Evolutionary conservation across 2,113 vertebrate genomes (phyloP).

Genomic region (Cepphus grylle): DNA sequence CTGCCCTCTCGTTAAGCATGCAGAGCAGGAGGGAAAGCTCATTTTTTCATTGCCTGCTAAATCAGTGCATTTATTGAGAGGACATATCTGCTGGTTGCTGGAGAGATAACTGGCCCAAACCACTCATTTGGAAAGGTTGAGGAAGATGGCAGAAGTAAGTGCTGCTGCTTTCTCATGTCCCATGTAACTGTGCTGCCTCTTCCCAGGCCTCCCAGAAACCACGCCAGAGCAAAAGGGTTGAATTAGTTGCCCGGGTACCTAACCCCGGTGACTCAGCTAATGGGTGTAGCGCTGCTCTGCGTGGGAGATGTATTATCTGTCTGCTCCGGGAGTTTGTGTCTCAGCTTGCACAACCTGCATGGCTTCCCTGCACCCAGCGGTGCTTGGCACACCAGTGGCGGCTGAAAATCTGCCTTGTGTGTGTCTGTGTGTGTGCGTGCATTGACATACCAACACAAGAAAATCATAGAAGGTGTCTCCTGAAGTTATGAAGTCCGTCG

Average conservation of each 20-base stretch:
- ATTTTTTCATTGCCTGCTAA: not conserved
- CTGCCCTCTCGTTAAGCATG: not conserved
- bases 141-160: not conserved
- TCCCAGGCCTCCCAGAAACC: not conserved
- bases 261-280: not conserved
- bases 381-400: not conserved
- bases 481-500: accelerated
- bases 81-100: not conserved
- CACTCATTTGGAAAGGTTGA: not conserved
- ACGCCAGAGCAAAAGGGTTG: not conserved
- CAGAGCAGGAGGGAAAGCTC: not conserved
- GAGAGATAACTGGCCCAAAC: not conserved
- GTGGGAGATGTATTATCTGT: not conserved
- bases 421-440: accelerated
- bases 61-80: not conserved
- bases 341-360: not conserved
- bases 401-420: not conserved
- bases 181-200: not conserved
- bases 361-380: not conserved
- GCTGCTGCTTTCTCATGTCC: not conserved
- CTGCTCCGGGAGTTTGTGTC: not conserved
- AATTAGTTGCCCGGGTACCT: not conserved
- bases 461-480: not conserved
- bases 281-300: not conserved
- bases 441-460: not conserved